Percentiles rank a stretch among this genome's conserved stretches.
Evolutionary conservation across 2,113 vertebrate genomes (phyloP).

Genomic region (Ailurus styani): DNA sequence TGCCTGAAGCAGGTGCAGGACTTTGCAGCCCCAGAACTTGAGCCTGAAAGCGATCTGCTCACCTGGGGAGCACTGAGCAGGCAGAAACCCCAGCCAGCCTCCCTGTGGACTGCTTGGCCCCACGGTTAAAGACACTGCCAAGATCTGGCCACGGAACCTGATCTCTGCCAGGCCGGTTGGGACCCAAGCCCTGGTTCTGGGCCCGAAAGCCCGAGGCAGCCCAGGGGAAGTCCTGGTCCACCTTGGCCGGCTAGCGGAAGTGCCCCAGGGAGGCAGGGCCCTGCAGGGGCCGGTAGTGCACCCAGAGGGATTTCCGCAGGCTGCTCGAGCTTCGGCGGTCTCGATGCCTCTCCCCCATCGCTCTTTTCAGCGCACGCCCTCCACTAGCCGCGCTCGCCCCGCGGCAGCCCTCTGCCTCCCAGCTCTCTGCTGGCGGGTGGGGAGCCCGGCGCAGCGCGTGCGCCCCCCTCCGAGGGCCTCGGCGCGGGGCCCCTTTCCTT

Average conservation of each 20-base stretch:
- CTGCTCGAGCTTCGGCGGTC: accelerated
- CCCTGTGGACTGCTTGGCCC: background rate
- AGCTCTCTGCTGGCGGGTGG: background rate
- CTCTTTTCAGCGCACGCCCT: background rate
- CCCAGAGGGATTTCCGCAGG: background rate
- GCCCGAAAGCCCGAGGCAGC: too few relatives aligned
- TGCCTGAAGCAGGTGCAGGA: background rate
- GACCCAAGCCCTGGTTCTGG: background rate
- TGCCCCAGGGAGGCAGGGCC: background rate
- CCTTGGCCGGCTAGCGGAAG: background rate
- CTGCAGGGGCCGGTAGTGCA: background rate
- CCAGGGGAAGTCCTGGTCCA: background rate
- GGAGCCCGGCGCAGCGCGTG: accelerated
- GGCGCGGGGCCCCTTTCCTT: background rate
- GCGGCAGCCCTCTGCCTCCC: background rate
- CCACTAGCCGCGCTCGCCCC: accelerated
- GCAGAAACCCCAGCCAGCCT: background rate
- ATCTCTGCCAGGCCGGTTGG: background rate
- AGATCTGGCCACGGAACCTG: background rate
- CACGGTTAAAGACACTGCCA: background rate
- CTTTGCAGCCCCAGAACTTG: background rate
- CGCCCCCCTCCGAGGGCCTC: accelerated
- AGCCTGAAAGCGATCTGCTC: background rate
- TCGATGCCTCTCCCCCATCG: background rate
- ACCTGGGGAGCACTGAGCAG: background rate